Base-by-base conservation (phyloP, 2,113 vertebrate genomes). In the Emydura subglobosa region DNA sequence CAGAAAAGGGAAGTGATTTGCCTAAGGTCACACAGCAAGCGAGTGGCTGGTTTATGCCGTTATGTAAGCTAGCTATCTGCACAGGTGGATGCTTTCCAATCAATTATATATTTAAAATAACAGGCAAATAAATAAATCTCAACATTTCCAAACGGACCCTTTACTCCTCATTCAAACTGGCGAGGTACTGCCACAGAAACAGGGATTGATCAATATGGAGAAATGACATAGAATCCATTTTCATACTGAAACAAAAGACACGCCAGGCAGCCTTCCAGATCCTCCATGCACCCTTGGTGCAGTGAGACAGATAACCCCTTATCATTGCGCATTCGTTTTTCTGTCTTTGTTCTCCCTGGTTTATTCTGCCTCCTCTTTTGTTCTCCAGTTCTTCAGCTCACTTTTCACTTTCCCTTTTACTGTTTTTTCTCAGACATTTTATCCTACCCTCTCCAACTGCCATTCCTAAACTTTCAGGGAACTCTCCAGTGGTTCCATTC, bases 211-310 rank as follows among this genome's bases (percentile, higher is more conserved):
- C 90, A 55, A 79, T 51, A 34, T 55, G 29, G 59, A 55, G 95
- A 95, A 87, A 51, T 90, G 95, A 55, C 90, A 94, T 5, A 76
- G 88, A 42, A 87, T 94, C n/a, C 86, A 27, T 82, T 54, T 85
- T 93, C 54, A 0, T 87, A 80, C 82, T 87, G 86, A 68, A 79
- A 68, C 90, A 92, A 79, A 90, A 94, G 95, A 24, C 16, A 1
- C 19, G 88, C 86, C 95, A 94, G 96, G 91, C 95, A 93, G 82
- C 91, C 76, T 95, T 95, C 95, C 93, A 88, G 80, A 84, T 44
- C 83, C 89, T 53, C 50, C 54, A 80, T 76, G 72, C 59, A 11
- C 54, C 5, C 0, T 50, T 82, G 76, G 68, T 65, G 59, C 88
- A 61, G 94, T 89, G 86, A 93, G 92, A 90, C 19, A 83, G 95